phyloP scores from a whole-genome alignment of 2,113 vertebrate species.

The Actenoides hombroni region DNA sequence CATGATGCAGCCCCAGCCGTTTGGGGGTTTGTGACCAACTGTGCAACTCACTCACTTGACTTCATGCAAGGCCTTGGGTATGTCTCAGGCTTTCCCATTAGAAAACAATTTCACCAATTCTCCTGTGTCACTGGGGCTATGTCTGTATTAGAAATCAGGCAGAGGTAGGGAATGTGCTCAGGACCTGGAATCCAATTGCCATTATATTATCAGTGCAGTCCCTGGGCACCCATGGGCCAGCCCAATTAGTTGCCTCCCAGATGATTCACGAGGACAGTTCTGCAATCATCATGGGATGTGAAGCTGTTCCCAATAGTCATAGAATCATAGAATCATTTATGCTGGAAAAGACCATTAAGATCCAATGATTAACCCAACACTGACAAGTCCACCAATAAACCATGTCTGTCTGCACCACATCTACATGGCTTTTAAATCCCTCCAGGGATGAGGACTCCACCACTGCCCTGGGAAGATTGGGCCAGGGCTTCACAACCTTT shows the following conservation, averaged over 20 bases:
- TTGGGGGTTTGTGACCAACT: background rate
- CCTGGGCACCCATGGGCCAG: background rate
- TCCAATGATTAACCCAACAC: background rate
- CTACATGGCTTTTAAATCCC: background rate
- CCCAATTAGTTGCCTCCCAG: background rate
- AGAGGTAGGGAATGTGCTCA: background rate
- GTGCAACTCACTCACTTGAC: background rate
- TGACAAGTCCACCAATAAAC: background rate
- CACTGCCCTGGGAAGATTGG: background rate
- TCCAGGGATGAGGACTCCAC: background rate
- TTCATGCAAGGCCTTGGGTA: background rate
- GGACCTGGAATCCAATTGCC: background rate
- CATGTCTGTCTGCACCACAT: fast-evolving
- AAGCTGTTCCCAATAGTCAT: fast-evolving
- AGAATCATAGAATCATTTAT: background rate
- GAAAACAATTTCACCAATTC: background rate
- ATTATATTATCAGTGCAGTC: background rate
- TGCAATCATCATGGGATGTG: background rate
- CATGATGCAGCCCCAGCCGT: background rate
- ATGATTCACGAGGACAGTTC: background rate
- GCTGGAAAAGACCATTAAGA: background rate
- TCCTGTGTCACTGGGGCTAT: background rate
- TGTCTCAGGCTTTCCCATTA: background rate
- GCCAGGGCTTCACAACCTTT: background rate
- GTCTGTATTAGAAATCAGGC: background rate